phyloP scores from a whole-genome alignment of 2,797 vertebrate genomes.

The Anguilla marmorata region DNA sequence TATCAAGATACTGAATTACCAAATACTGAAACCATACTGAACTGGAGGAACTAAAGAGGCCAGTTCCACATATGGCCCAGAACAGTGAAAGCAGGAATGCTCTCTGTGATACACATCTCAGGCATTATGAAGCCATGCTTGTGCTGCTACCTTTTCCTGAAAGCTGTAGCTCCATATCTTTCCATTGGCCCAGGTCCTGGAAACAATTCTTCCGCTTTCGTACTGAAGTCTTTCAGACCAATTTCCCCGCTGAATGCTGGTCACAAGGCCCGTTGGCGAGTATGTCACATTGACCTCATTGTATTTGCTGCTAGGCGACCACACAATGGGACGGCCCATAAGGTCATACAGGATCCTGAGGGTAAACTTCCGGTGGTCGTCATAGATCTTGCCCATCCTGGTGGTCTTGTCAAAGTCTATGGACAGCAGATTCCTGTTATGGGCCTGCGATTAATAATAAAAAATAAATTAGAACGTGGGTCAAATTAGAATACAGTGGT shows the following conservation, averaged over 20 bases:
- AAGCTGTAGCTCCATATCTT: constrained; percentile 99
- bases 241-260: constrained; percentile 89
- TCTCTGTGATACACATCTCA: constrained; percentile 16
- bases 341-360: constrained; percentile 92
- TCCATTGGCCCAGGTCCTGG: constrained; percentile 93
- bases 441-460: constrained; percentile 72
- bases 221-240: constrained; percentile 96
- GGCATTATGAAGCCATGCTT: constrained; percentile 37
- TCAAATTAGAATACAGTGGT: not conserved
- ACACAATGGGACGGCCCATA: constrained; percentile 85
- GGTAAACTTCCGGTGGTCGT: constrained; percentile 97
- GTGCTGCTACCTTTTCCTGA: constrained; percentile 84
- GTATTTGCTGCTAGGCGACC: constrained; percentile 95
- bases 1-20: too few species aligned
- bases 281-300: constrained; percentile 96
- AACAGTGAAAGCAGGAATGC: constrained; percentile 23
- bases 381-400: constrained; percentile 94
- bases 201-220: constrained; percentile 88
- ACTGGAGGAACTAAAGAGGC: not conserved
- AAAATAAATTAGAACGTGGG: constrained; percentile 1
- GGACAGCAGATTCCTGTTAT: constrained; percentile 96
- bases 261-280: constrained; percentile 82
- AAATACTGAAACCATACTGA: not conserved
- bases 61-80: not conserved
- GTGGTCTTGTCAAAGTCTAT: constrained; percentile 94